Evolutionary conservation across 2,113 vertebrate species (phyloP), one percentile per base, ranked within the genome.

Genomic region (Corythoichthys haematopterus): DNA sequence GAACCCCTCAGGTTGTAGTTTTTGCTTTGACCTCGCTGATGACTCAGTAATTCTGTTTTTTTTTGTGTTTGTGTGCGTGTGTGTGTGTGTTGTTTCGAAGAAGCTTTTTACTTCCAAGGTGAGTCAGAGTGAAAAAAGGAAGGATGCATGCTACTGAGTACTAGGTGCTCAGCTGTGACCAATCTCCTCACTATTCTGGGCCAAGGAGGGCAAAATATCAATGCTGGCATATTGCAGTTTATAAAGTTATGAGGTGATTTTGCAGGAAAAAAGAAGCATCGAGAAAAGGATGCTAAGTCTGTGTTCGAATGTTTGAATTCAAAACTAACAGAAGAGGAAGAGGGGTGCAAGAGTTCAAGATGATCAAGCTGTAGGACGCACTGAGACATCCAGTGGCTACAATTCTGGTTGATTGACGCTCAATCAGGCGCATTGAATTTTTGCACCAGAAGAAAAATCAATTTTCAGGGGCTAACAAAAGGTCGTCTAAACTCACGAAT

Each of bases 1-100:
- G 57, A 57, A 12, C 15, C 38, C 65, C 58, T 52, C n/a, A 5
- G 28, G 69, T 70, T 66, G 12, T 81, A 63, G 64, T 68, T 72
- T 68, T 33, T 6, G 28, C 48, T 53, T 38, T 33, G 48, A 68
- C 13, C 0, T 33, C 46, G 63, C 37, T 48, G 20, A 65, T 48
- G 69, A 70, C 11, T 68, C 53, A 58, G 1, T n/a, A 55, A 11
- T 45, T 46, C 65, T 64, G 47, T 7, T 65, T 73, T 66, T 28
- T 9, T 13, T 35, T 64, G 20, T 28, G 20, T 28, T 28, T 28
- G 20, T 28, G 20, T 28, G 20, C 20, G 20, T 28, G 20, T 28
- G 20, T 28, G 20, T 28, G 20, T 28, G 20, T 28, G 20, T 28
- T 28, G 48, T 47, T 35, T 33, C 9, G 10, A 38, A 52, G 53